Evolutionary conservation across 2,113 vertebrate species (phyloP), one percentile per base, ranked within the genome.

Genomic region (Riparia riparia): DNA sequence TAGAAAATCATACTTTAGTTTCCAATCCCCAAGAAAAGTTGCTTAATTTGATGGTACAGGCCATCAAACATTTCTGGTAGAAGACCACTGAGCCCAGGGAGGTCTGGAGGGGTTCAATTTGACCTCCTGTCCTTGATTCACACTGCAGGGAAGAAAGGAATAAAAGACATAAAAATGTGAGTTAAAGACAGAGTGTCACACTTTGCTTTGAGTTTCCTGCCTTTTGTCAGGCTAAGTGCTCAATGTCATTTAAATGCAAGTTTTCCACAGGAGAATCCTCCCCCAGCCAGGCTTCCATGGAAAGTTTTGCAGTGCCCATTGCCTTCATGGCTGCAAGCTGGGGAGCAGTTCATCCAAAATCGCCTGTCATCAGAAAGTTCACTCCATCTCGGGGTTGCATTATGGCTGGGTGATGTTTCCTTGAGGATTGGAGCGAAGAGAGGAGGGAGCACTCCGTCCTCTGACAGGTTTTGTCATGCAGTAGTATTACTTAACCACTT

Each of bases 141-240:
- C 72, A 50, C 88, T 74, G 19, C 5, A 10, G 26, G 53, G 32
- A 90, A 86, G 61, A 92, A 95, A 89, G 49, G 45, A 94, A 84
- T 96, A 89, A 95, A 89, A 93, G 82, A 69, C 86, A 94, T 84
- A 96, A 96, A 96, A 96, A 96, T 86, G 82, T 86, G 91, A 86
- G 82, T 89, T 96, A 81, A 96, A 94, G 93, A 93, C 88, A 79
- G 68, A 83, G 86, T 65, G 82, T 91, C 72, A 69, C 31, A 22
- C 92, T 93, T 86, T 96, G 92, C 96, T 95, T 96, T 94, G 90
- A 91, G 79, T 82, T 96, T 96, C 92, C 96, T 96, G 96, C 86
- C 92, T 95, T 97, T 97, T 96, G 90, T 97, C 77, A 94, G 57
- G 86, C 72, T 86, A 89, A 97, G 49, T 69, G 82, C 68, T 89